These are phyloP conservation scores for Climacteris rufus DNA, from an alignment of 2,113 vertebrate species.

Conservation along the genomic window DNA sequence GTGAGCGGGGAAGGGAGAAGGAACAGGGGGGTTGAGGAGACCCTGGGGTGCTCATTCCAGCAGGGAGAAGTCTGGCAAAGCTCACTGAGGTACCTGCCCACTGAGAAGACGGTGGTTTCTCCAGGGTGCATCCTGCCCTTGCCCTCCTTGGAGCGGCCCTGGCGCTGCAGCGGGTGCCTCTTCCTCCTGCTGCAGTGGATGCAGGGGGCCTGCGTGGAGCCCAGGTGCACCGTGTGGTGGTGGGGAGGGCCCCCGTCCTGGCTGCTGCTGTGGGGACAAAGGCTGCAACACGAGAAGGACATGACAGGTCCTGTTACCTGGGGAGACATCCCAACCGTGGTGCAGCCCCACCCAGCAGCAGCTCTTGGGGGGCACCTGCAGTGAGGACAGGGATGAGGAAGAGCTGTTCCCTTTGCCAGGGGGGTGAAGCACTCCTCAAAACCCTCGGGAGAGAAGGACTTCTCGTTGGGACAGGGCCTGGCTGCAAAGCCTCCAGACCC, in stretches of 20 bases:
- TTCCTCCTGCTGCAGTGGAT: constrained; percentile 87
- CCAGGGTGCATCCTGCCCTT: constrained; percentile 78
- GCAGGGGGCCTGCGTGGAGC: constrained; percentile 83
- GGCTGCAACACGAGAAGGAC: constrained; percentile 59
- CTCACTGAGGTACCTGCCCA: constrained; percentile 81
- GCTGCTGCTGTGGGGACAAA: constrained; percentile 82
- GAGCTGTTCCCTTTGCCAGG: neutral
- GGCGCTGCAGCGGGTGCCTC: constrained; percentile 78
- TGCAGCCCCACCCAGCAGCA: neutral
- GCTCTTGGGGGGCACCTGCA: neutral
- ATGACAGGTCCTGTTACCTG: neutral
- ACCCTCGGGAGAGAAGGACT: neutral
- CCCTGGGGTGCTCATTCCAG: fast-evolving
- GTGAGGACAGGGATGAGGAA: neutral
- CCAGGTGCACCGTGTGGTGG: constrained; percentile 91
- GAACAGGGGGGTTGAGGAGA: neutral
- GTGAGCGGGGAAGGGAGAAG: neutral
- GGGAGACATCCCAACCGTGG: no score
- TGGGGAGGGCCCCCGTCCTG: constrained; percentile 83
- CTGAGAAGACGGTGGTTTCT: constrained; percentile 92
- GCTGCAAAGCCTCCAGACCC: neutral
- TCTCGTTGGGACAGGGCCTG: neutral
- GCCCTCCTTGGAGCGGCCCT: constrained; percentile 75
- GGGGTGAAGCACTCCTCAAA: neutral
- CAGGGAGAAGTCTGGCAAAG: neutral